A percentile compares a stretch with the other conserved stretches of the same genome.
These are phyloP conservation scores for Pseudoips prasinana DNA, from an alignment of 2,888 invertebrate species.

Conservation along the genomic window DNA sequence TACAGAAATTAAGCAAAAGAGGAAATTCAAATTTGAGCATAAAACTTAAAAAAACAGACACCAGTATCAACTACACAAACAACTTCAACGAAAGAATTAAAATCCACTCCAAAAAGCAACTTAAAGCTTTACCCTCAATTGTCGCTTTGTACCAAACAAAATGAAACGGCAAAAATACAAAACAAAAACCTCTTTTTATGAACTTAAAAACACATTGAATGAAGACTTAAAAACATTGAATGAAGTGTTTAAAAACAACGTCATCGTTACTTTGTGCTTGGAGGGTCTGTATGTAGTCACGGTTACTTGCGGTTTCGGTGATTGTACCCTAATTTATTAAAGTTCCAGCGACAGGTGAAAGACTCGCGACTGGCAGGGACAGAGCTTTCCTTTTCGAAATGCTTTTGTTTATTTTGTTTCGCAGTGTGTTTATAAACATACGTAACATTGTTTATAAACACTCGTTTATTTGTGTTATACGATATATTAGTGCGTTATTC, in stretches of 20 bases:
- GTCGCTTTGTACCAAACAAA: conserved; percentile 2
- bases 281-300: conserved; percentile 21
- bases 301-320: conserved; percentile 40
- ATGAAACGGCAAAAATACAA: conserved; percentile 2
- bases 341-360: conserved; percentile 21
- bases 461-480: too few species aligned
- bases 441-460: too few species aligned
- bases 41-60: too few species aligned
- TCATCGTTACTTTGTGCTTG: conserved; percentile 17
- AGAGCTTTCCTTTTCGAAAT: conserved; percentile 14
- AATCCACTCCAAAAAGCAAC: not conserved
- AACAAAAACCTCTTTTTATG: conserved; percentile 9
- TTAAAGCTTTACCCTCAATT: not conserved
- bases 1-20: too few species aligned
- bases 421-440: too few species aligned
- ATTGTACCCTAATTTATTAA: conserved; percentile 37
- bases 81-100: not conserved
- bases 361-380: conserved; percentile 30
- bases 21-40: too few species aligned
- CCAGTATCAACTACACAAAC: not conserved
- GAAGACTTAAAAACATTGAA: conserved; percentile 20
- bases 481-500: too few species aligned
- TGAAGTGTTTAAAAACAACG: conserved; percentile 23
- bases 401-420: conserved; percentile 7
- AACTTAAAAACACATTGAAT: conserved; percentile 20